Base-by-base conservation (phyloP, 1,140 invertebrate species). In the Procambarus clarkii region DNA sequence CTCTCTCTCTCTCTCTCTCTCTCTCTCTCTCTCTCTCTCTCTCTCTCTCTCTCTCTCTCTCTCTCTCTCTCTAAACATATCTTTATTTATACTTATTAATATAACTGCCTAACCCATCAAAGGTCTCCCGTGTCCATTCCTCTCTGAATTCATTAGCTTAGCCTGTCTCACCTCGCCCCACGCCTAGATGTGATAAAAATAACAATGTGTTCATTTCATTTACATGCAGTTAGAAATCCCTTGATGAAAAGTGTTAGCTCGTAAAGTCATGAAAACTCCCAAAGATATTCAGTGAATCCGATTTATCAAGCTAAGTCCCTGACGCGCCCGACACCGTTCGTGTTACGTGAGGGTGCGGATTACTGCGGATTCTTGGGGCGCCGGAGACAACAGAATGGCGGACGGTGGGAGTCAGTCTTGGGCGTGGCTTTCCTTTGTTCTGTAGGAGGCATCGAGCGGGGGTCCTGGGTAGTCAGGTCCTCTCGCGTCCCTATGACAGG, bases 251-350 rank as follows among this genome's bases (percentile, higher is more conserved):
- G 60, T 64, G 69, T 45, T 83, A 46, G 44, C 81, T 45, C 45
- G 81, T 44, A 44, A 69, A 69, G 81, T 83, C 45, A 54, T 69
- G 60, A 83, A 83, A 83, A 83, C 44, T 9, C 58, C 45, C 81
- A 83, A 83, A 83, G 81, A 83, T 83, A 83, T 64, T 69, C 81
- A 69, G 81, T 44, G 50, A 64, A 83, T 64, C 81, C 21, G 81
- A 83, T 83, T 83, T 44, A 83, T 69, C n/a, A 64, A 60, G 81
- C n/a, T 64, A 83, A 82, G 69, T 83, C 81, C 81, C 60, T 18
- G 34, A 60, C 45, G 81, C 5, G 18, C 58, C 18, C 3, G 81
- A 64, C 24, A 64, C n/a, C 69, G 46, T 69, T 46, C 81, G 81
- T 69, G 44, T 83, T 69, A 69, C 58, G 58, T 18, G 58, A 44